Conservation (phyloP, 2,113 vertebrate species). For the Antechinus flavipes region DNA sequence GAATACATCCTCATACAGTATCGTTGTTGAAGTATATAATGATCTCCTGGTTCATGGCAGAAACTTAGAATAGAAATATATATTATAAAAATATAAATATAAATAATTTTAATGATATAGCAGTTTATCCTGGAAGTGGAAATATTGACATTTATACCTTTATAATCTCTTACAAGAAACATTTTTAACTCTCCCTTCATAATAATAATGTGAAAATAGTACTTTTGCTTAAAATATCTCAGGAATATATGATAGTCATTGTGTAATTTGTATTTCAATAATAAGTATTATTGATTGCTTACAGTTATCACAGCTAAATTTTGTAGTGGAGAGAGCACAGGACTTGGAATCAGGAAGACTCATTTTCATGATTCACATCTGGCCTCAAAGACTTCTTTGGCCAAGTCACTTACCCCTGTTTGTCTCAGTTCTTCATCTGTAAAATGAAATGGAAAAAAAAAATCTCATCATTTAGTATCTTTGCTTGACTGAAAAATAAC, state of each 20-base stretch:
- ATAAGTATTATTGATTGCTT: background rate
- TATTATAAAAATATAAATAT: background rate
- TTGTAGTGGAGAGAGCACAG: background rate
- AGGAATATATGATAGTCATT: background rate
- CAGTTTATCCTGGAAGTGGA: background rate
- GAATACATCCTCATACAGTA: no score
- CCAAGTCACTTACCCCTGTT: no score
- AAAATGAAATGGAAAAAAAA: no score
- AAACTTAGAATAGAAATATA: background rate
- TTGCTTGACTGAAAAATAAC: background rate
- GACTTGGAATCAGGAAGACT: background rate
- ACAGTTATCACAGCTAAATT: background rate
- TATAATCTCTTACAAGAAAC: background rate
- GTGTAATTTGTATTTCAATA: background rate
- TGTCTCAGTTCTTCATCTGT: no score
- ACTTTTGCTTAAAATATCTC: background rate
- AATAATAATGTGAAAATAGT: background rate
- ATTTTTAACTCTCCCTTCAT: background rate
- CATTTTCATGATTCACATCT: background rate
- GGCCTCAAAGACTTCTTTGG: background rate
- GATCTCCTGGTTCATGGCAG: background rate
- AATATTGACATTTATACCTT: background rate
- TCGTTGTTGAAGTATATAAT: no score
- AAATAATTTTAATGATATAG: background rate
- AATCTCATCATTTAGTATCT: no score